A percentile compares a stretch with the other conserved stretches of the same genome.
Evolutionary conservation across 2,113 vertebrate species (phyloP).

Genomic region (Oryzias melastigma): DNA sequence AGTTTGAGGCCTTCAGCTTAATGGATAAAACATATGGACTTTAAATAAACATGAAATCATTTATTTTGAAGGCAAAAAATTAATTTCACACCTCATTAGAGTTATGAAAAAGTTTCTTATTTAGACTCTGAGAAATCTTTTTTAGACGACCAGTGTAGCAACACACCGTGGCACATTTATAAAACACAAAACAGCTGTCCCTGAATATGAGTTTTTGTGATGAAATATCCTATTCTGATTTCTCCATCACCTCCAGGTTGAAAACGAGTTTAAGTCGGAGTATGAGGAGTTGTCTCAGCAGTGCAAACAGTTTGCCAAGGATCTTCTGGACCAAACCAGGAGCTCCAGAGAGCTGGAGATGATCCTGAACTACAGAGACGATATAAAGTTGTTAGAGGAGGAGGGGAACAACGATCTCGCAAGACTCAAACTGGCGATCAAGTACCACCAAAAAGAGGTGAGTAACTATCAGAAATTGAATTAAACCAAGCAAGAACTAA

Average conservation of each 20-base stretch:
- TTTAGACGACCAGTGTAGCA: no score
- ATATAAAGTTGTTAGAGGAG: slow-evolving; percentile 87
- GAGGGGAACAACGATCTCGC: slow-evolving; percentile 91
- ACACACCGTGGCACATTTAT: no score
- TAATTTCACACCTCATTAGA: no score
- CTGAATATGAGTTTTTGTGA: no score
- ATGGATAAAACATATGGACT: no score
- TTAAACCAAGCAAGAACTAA: no score
- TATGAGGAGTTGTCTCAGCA: slow-evolving; percentile 95
- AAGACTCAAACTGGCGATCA: slow-evolving; percentile 94
- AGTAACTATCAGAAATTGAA: slow-evolving; percentile 12
- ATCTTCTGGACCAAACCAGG: slow-evolving; percentile 95
- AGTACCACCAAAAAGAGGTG: slow-evolving; percentile 98
- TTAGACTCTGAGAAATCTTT: no score
- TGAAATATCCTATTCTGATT: neutral
- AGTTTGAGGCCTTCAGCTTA: no score
- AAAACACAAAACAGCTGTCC: no score
- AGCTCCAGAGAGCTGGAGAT: slow-evolving; percentile 97
- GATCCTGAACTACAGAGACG: slow-evolving; percentile 96
- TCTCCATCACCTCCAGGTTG: slow-evolving; percentile 67
- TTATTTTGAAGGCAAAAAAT: no score
- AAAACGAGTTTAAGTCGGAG: slow-evolving; percentile 98
- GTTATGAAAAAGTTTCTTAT: no score
- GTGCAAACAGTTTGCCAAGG: slow-evolving; percentile 97
- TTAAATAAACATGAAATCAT: no score